These are phyloP conservation scores for Rhamnusium bicolor DNA, from an alignment of 2,888 invertebrate species.

Conservation along the genomic window DNA sequence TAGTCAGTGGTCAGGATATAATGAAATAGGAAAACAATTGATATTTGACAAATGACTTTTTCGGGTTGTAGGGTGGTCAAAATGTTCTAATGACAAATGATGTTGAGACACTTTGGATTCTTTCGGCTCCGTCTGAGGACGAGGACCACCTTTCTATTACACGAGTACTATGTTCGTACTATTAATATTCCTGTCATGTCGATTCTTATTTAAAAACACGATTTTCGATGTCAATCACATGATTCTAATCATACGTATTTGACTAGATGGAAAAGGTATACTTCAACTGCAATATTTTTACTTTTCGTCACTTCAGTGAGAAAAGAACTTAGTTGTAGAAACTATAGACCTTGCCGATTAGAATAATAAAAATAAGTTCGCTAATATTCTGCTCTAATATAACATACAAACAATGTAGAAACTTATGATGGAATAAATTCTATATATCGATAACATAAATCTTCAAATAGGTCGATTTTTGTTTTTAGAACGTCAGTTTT, in stretches of 20 bases:
- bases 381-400: too few relatives aligned
- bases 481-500: too few relatives aligned
- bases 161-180: constrained; percentile 58
- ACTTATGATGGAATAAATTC: too few relatives aligned
- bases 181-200: constrained; percentile 63
- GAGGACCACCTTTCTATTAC: constrained; percentile 68
- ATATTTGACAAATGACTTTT: constrained; percentile 70
- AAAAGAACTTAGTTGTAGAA: background rate
- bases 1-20: constrained; percentile 62
- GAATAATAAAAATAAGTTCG: too few relatives aligned
- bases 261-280: background rate
- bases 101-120: constrained; percentile 67
- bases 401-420: too few relatives aligned
- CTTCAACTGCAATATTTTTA: background rate
- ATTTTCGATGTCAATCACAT: constrained; percentile 56
- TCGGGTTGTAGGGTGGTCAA: constrained; percentile 69
- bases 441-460: too few relatives aligned
- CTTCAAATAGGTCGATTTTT: too few relatives aligned
- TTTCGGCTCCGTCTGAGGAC: constrained; percentile 63
- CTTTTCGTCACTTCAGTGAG: background rate
- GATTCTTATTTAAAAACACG: constrained; percentile 56
- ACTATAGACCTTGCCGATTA: too few relatives aligned
- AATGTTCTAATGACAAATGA: constrained; percentile 70
- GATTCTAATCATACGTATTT: constrained; percentile 48
- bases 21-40: constrained; percentile 65